Conservation (phyloP, 2,797 vertebrate species). For the Alauda arvensis region DNA sequence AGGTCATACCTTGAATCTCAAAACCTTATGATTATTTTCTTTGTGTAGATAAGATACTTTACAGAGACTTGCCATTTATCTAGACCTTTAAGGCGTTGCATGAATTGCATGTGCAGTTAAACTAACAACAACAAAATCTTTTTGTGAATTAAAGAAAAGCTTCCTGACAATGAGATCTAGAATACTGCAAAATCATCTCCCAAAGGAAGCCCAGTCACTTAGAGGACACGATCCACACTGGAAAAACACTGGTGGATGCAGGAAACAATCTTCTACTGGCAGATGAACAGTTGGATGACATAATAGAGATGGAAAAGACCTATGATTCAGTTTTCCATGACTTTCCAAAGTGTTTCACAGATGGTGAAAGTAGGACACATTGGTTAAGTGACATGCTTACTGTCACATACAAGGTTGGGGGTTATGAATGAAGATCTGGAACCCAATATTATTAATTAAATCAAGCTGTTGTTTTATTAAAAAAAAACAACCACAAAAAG, state of each 20-base stretch:
- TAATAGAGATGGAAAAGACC: slow-evolving; percentile 40
- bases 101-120: not conserved
- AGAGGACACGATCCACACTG: not conserved
- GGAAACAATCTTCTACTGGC: slow-evolving; percentile 50
- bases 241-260: slow-evolving; percentile 39
- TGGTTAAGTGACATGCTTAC: not conserved
- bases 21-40: not conserved
- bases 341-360: slow-evolving; percentile 32
- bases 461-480: not conserved
- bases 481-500: not conserved
- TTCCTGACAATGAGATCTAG: not conserved
- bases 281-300: slow-evolving; percentile 24
- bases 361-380: slow-evolving; percentile 19
- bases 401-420: not conserved
- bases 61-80: not conserved
- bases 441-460: not conserved
- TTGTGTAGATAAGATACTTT: not conserved
- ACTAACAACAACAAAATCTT: not conserved
- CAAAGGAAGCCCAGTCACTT: not conserved
- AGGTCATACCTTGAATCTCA: not conserved
- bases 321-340: slow-evolving; percentile 49
- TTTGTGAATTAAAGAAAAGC: not conserved
- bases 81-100: not conserved
- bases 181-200: not conserved
- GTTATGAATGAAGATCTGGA: not conserved